Conservation (phyloP, 2,113 vertebrate genomes). For the Oophaga pumilio region DNA sequence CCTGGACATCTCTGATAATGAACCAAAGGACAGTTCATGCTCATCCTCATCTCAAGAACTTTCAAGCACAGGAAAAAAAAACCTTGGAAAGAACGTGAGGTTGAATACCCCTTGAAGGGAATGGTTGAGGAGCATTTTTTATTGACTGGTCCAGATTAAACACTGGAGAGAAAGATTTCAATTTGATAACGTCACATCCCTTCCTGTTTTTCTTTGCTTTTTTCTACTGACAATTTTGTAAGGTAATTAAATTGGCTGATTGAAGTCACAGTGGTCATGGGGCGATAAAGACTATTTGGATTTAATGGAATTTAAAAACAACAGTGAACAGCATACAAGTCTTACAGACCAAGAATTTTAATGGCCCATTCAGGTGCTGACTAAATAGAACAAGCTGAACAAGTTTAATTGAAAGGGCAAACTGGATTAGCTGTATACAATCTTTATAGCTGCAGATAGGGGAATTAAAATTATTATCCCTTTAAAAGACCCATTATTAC, state of each 20-base stretch:
- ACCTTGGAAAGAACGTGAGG: constrained; percentile 61
- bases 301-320: constrained; percentile 85
- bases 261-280: constrained; percentile 83
- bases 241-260: constrained; percentile 85
- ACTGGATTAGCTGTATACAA: constrained; percentile 77
- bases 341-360: constrained; percentile 80
- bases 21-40: constrained; percentile 26
- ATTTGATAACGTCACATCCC: constrained; percentile 78
- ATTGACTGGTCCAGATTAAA: constrained; percentile 78
- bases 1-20: constrained; percentile 5
- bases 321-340: constrained; percentile 74
- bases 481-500: constrained; percentile 79
- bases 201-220: constrained; percentile 77
- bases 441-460: constrained; percentile 76
- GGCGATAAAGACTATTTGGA: constrained; percentile 82
- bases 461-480: constrained; percentile 76
- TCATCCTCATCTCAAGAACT: constrained; percentile 44
- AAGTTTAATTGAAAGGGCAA: constrained; percentile 84
- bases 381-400: constrained; percentile 75
- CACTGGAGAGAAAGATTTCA: constrained; percentile 75
- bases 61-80: constrained; percentile 37
- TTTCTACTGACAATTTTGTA: constrained; percentile 78
- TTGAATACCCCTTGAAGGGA: constrained; percentile 70
- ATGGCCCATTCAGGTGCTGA: constrained; percentile 79
- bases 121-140: constrained; percentile 68